A percentile compares a stretch with the other conserved stretches of the same genome.
Conservation (phyloP, 2,797 vertebrate species). For the Anisognathus igniventris region DNA sequence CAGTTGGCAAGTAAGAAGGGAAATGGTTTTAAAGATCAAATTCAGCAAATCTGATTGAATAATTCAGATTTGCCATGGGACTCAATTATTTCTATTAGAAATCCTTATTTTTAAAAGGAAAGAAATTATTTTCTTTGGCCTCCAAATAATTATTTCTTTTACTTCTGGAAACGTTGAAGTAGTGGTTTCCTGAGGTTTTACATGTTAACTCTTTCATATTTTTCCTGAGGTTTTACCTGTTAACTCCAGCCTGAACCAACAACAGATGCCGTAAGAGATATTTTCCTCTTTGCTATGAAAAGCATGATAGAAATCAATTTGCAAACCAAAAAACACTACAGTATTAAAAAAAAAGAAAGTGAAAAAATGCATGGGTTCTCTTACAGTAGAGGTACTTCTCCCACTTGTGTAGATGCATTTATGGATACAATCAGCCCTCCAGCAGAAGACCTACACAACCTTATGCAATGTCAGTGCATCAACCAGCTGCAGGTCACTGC, state of each 20-base stretch:
- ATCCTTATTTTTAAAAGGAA: conserved; percentile 31
- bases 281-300: not conserved
- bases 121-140: conserved; percentile 55
- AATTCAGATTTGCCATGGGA: conserved; percentile 57
- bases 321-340: not conserved
- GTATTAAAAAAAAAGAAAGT: not conserved
- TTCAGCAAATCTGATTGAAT: conserved; percentile 52
- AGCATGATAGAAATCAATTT: not conserved
- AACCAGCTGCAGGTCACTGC: not conserved
- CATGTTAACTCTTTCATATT: conserved; percentile 33
- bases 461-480: fast-evolving
- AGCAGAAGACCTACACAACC: not conserved
- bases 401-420: not conserved
- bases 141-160: conserved; percentile 50
- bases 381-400: not conserved
- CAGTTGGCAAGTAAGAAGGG: conserved; percentile 48
- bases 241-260: not conserved
- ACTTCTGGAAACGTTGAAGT: conserved; percentile 55
- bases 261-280: not conserved
- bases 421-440: not conserved
- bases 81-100: conserved; percentile 65
- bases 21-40: conserved; percentile 60
- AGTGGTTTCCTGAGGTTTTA: conserved; percentile 38
- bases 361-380: not conserved
- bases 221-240: conserved; percentile 3